These are phyloP conservation scores for Drosophila ficusphila DNA, from an alignment of 1,140 invertebrate species.

Conservation along the genomic window DNA sequence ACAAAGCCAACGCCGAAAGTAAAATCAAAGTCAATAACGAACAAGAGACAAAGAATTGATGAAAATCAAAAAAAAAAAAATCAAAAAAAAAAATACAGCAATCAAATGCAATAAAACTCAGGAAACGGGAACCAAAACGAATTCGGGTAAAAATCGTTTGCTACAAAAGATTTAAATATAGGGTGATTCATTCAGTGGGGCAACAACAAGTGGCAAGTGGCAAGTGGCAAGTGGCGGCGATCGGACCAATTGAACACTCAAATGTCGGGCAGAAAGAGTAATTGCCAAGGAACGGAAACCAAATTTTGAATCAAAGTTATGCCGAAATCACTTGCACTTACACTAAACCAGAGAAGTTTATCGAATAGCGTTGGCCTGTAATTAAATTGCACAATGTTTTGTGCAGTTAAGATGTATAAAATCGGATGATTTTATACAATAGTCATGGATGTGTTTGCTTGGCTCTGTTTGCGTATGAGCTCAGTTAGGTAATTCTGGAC, in stretches of 20 bases:
- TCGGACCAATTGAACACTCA: conserved; percentile 1
- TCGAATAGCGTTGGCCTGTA: no score
- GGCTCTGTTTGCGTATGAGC: background rate
- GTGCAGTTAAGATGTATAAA: no score
- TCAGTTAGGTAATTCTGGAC: conserved; percentile 62
- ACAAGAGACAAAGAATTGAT: conserved; percentile 28
- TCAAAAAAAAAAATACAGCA: conserved; percentile 27
- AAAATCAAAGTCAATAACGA: conserved; percentile 75
- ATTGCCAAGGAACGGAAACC: background rate
- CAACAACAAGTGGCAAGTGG: conserved; percentile 20
- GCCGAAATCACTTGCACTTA: no score
- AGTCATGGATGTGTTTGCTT: no score
- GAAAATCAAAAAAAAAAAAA: conserved; percentile 13
- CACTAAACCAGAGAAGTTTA: no score
- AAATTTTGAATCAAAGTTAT: background rate
- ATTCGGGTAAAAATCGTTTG: background rate
- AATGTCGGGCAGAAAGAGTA: background rate
- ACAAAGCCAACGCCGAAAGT: conserved; percentile 68
- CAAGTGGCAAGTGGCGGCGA: conserved; percentile 24
- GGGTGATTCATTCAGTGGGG: background rate
- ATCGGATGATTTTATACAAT: no score
- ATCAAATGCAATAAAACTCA: conserved; percentile 66
- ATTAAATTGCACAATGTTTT: no score
- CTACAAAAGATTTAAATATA: background rate
- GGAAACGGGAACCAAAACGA: conserved; percentile 9